phyloP scores from a whole-genome alignment of 2,113 vertebrate species.

The Sinocyclocheilus maitianheensis region DNA sequence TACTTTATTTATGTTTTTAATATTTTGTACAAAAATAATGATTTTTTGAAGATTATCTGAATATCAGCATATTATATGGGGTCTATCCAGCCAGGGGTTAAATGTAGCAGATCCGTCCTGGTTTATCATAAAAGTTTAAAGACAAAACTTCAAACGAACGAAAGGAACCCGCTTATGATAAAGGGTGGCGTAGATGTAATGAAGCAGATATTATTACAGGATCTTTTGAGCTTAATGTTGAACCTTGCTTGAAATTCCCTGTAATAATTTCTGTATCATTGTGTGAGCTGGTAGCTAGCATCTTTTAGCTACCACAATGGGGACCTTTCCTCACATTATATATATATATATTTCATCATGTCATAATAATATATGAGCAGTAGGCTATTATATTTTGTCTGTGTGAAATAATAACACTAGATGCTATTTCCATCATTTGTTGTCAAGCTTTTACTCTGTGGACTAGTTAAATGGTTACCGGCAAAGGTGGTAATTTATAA shows the following conservation, averaged over 20 bases:
- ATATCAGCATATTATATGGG: neutral
- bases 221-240: conserved; percentile 45
- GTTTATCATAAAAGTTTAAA: conserved; percentile 11
- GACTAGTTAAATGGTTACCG: conserved; percentile 33
- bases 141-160: neutral
- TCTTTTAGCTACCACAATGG: conserved; percentile 22
- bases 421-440: conserved; percentile 32
- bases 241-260: conserved; percentile 51
- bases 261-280: conserved; percentile 47
- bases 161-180: conserved; percentile 30
- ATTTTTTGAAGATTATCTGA: neutral
- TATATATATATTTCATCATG: conserved; percentile 5
- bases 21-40: conserved; percentile 1
- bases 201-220: conserved; percentile 51
- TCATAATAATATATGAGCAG: conserved; percentile 33
- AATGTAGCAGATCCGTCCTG: conserved; percentile 53
- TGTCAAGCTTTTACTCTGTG: conserved; percentile 28
- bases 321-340: conserved; percentile 37
- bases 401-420: conserved; percentile 39
- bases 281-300: conserved; percentile 23
- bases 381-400: conserved; percentile 36
- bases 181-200: conserved; percentile 25
- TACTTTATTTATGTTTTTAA: neutral
- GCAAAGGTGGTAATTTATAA: conserved; percentile 20
- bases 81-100: conserved; percentile 31